Conservation (phyloP, 2,797 vertebrate genomes). For the Gephyroberyx darwinii region DNA sequence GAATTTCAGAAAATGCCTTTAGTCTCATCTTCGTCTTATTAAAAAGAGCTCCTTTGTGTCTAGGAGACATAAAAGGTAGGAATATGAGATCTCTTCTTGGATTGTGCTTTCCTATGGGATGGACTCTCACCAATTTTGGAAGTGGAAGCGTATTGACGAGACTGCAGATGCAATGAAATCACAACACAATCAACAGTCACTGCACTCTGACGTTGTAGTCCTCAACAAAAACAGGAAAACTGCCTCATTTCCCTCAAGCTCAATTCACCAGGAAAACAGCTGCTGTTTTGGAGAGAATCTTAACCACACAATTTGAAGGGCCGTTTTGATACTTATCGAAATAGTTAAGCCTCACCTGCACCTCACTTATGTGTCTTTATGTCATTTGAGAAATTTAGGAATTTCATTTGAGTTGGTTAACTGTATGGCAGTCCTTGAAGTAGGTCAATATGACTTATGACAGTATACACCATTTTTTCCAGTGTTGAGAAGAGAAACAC, state of each 20-base stretch:
- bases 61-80: no score
- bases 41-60: no score
- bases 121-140: not conserved
- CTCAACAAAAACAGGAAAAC: not conserved
- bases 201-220: slow-evolving; percentile 6
- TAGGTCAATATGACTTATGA: no score
- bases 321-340: not conserved
- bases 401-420: not conserved
- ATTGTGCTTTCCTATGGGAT: no score
- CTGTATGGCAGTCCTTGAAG: no score
- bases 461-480: no score
- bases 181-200: slow-evolving; percentile 17
- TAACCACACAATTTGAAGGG: not conserved
- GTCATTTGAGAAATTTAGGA: not conserved
- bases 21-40: no score
- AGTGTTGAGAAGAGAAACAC: not conserved
- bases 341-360: not conserved
- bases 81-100: no score
- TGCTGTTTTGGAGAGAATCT: slow-evolving; percentile 2
- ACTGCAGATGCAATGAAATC: not conserved
- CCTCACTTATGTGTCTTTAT: not conserved
- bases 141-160: slow-evolving; percentile 1
- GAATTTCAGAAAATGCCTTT: no score
- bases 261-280: not conserved
- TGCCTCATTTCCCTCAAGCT: not conserved